Base-by-base conservation (phyloP, 2,888 invertebrate genomes). In the Coelogynopora nodosa region DNA sequence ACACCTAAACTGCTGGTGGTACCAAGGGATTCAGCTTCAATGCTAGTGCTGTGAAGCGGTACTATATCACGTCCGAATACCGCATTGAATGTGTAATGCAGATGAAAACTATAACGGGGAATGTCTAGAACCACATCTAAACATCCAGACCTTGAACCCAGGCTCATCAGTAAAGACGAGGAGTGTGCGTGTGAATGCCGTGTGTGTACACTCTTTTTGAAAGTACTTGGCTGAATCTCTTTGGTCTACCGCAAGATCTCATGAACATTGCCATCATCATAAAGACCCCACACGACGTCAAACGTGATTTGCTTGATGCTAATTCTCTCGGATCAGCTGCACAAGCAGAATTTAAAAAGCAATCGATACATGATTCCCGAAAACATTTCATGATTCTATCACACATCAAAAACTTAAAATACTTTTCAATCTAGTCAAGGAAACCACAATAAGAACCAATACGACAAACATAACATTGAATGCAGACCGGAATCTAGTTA, bases 1-100 rank as follows among this genome's bases (percentile, higher is more conserved):
- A 88, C 67, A 88, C 88, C 5, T 87, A 88, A 86, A 89, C 88
- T 30, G 31, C 87, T 82, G 88, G 87, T 82, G 88, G 88, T 27
- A 89, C 86, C 29, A 82, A 85, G 31, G 86, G 87, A 30, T 82
- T 82, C 5, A 82, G 82, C 31, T 29, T 82, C 29, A 26, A 82
- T 28, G 30, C 29, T n/a, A 30, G 82, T 82, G 88, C 88, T 28
- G 85, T 88, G 0, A 84, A 30, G 27, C 30, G 86, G 28, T 88
- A 88, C 67, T 87, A 88, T 74, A 74, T 74, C 27, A 74, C 74
- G 27, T 74, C 74, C 27, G 74, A 74, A 74, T 74, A 74, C 74
- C 23, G 27, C 18, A 74, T 10, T 74, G 74, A 74, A 74, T 74
- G 74, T 74, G 74, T 74, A 26, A 74, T 26, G 27, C 74, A 23